phyloP scores from a whole-genome alignment of 2,113 vertebrate species.

The Leptodactylus fuscus region DNA sequence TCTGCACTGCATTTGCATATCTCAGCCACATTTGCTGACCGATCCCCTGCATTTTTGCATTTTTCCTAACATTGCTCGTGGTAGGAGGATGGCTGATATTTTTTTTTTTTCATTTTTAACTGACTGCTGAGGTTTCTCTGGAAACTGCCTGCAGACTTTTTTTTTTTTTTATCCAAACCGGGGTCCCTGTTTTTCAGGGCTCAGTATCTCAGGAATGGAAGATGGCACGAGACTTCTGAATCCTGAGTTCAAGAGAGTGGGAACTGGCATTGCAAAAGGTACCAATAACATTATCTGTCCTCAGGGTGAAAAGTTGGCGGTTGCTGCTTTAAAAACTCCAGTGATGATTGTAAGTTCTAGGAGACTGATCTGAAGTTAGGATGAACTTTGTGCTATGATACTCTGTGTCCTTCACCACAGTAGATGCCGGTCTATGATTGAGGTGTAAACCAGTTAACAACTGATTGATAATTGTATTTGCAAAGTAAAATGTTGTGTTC shows the following conservation, averaged over 20 bases:
- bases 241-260: constrained; percentile 60
- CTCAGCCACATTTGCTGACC: background rate
- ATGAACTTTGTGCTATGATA: background rate
- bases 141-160: constrained; percentile 49
- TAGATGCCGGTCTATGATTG: background rate
- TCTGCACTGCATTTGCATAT: constrained; percentile 30
- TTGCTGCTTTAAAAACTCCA: background rate
- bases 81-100: constrained; percentile 37
- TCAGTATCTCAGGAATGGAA: constrained; percentile 59
- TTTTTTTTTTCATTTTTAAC: constrained; percentile 20
- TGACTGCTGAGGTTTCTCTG: constrained; percentile 42
- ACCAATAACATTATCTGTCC: constrained; percentile 30
- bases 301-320: background rate
- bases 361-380: background rate
- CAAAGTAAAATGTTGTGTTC: background rate
- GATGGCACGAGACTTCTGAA: constrained; percentile 58
- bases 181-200: constrained; percentile 60
- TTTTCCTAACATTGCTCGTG: constrained; percentile 15
- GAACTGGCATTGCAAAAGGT: constrained; percentile 57
- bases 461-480: background rate
- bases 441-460: background rate
- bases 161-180: constrained; percentile 55
- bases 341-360: background rate
- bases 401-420: background rate
- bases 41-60: constrained; percentile 26